Percentiles rank a stretch among this genome's conserved stretches.
Conservation (phyloP, 2,797 vertebrate species). For the Bucorvus abyssinicus region DNA sequence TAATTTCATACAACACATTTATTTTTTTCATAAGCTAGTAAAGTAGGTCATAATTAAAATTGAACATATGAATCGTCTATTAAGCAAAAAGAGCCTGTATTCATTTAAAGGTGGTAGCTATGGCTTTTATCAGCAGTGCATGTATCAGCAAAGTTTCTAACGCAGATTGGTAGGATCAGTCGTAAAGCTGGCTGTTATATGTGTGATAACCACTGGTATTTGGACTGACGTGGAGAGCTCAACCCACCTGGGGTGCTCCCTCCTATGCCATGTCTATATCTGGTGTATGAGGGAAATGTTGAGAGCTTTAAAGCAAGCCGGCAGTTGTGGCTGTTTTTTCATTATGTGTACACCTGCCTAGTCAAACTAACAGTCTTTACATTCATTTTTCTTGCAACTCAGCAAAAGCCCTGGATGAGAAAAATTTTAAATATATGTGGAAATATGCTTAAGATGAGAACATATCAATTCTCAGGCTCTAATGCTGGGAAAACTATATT, state of each 20-base stretch:
- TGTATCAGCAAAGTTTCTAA: not conserved
- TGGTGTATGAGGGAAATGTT: not conserved
- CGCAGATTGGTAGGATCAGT: not conserved
- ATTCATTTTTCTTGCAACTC: not conserved
- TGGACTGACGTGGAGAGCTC: not conserved
- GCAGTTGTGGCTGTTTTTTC: not conserved
- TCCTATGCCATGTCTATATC: not conserved
- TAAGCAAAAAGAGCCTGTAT: not conserved
- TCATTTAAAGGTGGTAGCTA: not conserved
- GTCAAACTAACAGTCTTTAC: not conserved
- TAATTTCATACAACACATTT: not conserved
- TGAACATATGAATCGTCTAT: not conserved
- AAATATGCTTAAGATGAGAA: not conserved
- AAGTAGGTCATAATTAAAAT: slow-evolving; percentile 30
- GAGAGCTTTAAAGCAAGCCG: not conserved
- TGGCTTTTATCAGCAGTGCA: slow-evolving; percentile 1
- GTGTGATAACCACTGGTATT: not conserved
- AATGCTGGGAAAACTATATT: not conserved
- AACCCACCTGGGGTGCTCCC: not conserved
- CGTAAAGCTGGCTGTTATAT: not conserved
- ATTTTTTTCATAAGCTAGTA: not conserved
- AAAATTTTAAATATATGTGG: not conserved
- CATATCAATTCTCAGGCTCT: not conserved
- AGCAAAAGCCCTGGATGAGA: not conserved
- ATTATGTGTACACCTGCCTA: not conserved